Evolutionary conservation across 1,140 invertebrate species (phyloP).

Genomic region (Pomacea maculata): DNA sequence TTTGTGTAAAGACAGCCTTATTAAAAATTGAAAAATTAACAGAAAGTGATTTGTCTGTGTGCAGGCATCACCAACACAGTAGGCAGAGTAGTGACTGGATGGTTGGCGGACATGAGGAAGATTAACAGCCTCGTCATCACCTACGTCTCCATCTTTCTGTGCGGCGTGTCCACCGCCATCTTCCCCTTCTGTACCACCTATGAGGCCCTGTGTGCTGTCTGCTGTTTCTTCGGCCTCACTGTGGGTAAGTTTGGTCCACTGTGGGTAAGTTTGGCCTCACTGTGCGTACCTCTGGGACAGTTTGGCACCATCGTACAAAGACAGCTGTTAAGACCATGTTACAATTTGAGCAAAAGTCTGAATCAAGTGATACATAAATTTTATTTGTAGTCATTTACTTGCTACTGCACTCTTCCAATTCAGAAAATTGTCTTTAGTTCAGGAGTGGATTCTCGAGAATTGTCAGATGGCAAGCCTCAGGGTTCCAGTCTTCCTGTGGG

Average conservation of each 20-base stretch:
- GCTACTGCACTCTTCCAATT: no score
- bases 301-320: no score
- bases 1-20: no score
- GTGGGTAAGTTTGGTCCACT: slow-evolving; percentile 75
- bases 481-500: no score
- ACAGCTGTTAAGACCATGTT: no score
- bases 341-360: no score
- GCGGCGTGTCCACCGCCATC: slow-evolving; percentile 83
- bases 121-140: slow-evolving; percentile 93
- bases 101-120: slow-evolving; percentile 67
- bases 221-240: slow-evolving; percentile 93
- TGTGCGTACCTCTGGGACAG: no score
- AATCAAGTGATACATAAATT: no score
- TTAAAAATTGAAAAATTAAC: no score
- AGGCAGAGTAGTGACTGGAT: slow-evolving; percentile 69
- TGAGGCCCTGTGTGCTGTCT: slow-evolving; percentile 78
- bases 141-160: slow-evolving; percentile 90
- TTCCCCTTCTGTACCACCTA: slow-evolving; percentile 88
- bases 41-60: slow-evolving; percentile 12
- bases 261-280: no score
- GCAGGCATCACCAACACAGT: slow-evolving; percentile 68
- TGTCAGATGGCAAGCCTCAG: no score
- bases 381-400: no score
- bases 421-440: neutral
- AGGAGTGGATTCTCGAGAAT: neutral